Base-by-base conservation (phyloP, 2,888 invertebrate genomes). In the Thymelicus sylvestris region DNA sequence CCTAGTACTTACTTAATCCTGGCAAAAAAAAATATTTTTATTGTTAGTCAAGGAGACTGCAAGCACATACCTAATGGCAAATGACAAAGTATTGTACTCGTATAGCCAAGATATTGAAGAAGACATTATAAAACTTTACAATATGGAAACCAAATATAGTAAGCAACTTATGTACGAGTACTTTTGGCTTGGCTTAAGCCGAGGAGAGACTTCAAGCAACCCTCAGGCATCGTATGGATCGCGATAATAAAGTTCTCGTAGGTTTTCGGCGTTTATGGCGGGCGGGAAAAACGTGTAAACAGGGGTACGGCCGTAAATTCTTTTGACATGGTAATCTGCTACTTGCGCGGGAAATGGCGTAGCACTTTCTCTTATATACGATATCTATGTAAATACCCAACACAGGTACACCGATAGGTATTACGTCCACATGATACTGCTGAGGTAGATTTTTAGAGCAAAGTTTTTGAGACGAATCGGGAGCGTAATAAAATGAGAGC, bases 271-370 rank as follows among this genome's bases (percentile, higher is more conserved):
- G 80, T 82, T 81, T 85, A 83, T 79, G 79, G 79, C 80, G 79
- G 79, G 78, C 78, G 77, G 80, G 82, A 78, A 82, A 82, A 87
- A 83, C 79, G 83, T 85, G 87, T 86, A 85, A 86, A 87, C 87
- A 88, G 75, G 75, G 78, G 75, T 67, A 74, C 77, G 81, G 74
- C 81, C 83, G 82, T 82, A 85, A 86, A 88, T 86, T 87, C 85
- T 87, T 88, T 87, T 87, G 87, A 88, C 87, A 87, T 89, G 87
- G 84, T 87, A 88, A 88, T 87, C 81, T 85, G 84, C 81, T 80
- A 78, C 81, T 79, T 80, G 78, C 78, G 79, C 79, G 74, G 75
- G 77, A 79, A 84, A 80, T 78, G 72, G 74, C 72, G 72, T 70
- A 65, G 70, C 70, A 60, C 65, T 70, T 70, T 70, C 70, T 70